Percentiles rank a stretch among this genome's conserved stretches.
These are phyloP conservation scores for Percopsis transmontana DNA, from an alignment of 2,113 vertebrate species.

Conservation along the genomic window DNA sequence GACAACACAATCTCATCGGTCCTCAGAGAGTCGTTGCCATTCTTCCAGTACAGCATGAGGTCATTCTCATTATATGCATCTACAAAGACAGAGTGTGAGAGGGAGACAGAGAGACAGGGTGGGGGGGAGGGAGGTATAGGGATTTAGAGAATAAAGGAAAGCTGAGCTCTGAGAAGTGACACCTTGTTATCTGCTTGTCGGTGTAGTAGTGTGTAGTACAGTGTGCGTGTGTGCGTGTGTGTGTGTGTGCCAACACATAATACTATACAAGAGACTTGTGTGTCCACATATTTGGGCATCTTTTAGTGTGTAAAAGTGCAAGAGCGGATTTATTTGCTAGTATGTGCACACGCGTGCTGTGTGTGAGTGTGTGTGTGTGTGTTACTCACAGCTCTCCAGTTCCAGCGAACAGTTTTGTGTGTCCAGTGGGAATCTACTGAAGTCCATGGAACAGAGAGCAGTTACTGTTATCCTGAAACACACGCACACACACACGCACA, in stretches of 20 bases:
- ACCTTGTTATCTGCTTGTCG: background rate
- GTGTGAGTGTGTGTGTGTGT: slow-evolving; percentile 5
- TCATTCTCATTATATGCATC: slow-evolving; percentile 93
- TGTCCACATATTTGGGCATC: background rate
- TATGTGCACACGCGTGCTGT: background rate
- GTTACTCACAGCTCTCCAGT: slow-evolving; percentile 91
- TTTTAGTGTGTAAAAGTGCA: background rate
- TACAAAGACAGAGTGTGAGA: slow-evolving; percentile 49
- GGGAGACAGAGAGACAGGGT: background rate
- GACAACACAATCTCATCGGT: slow-evolving; percentile 90
- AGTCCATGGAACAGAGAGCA: slow-evolving; percentile 92
- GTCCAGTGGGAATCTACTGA: slow-evolving; percentile 93
- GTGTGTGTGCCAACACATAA: background rate
- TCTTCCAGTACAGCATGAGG: slow-evolving; percentile 93
- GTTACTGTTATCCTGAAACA: slow-evolving; percentile 88
- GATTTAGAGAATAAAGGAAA: background rate
- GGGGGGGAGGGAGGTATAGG: background rate
- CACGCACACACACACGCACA: slow-evolving; percentile 6
- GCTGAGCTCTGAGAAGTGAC: background rate
- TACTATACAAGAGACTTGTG: background rate
- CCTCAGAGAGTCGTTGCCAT: slow-evolving; percentile 87
- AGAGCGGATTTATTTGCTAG: background rate
- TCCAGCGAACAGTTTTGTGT: slow-evolving; percentile 92
- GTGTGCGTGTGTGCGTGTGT: background rate
- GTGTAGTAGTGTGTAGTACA: background rate